A percentile compares a stretch with the other conserved stretches of the same genome.
Conservation (phyloP, 2,113 vertebrate genomes). For the Silurus asotus region DNA sequence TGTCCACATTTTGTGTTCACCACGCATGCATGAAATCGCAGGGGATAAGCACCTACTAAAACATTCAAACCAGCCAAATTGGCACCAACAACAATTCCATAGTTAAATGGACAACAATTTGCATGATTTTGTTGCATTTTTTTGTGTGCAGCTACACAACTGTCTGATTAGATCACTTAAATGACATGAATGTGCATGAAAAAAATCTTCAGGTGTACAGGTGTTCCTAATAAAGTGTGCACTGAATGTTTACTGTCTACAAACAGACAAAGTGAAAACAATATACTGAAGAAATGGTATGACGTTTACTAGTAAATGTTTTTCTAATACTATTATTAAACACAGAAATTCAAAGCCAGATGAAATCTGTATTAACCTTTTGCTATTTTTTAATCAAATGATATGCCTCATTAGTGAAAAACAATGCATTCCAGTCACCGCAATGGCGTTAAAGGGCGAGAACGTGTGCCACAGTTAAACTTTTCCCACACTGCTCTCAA, state of each 20-base stretch:
- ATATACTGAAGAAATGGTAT: not conserved
- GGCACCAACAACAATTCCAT: too few species aligned
- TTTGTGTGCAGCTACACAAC: too few species aligned
- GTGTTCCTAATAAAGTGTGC: too few species aligned
- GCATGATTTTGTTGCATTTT: too few species aligned
- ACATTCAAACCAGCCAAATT: too few species aligned
- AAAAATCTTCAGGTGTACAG: too few species aligned
- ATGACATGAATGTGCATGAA: too few species aligned
- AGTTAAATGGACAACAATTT: too few species aligned
- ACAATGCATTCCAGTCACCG: conserved; percentile 68
- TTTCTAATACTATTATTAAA: not conserved
- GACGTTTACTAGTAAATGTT: not conserved
- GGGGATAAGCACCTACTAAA: too few species aligned
- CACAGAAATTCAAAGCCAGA: not conserved
- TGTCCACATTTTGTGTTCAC: too few species aligned
- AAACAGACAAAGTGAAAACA: not conserved
- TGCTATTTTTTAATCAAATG: conserved; percentile 45
- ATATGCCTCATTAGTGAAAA: conserved; percentile 69
- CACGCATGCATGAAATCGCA: too few species aligned
- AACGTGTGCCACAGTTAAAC: conserved; percentile 53
- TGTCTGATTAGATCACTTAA: too few species aligned
- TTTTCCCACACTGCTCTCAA: conserved; percentile 23
- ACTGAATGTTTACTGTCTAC: not conserved
- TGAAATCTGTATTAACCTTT: conserved; percentile 19
- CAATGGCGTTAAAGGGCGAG: conserved; percentile 53